A percentile compares a stretch with the other conserved stretches of the same genome.
Evolutionary conservation across 1,140 invertebrate species (phyloP).

Genomic region (Halyomorpha halys): DNA sequence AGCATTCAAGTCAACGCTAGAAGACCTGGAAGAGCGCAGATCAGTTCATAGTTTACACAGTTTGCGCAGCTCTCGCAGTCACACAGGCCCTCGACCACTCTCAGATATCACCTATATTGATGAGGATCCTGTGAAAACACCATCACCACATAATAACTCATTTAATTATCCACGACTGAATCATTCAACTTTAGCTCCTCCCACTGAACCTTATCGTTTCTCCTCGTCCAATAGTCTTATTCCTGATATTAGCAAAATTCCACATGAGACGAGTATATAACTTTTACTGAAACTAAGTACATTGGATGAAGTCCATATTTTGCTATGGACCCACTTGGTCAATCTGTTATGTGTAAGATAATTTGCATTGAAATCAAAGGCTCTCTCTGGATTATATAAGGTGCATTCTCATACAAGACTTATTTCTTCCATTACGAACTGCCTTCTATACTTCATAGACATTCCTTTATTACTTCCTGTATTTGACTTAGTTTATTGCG

Average conservation of each 20-base stretch:
- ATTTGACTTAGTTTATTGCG: slow-evolving; percentile 4
- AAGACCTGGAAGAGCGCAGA: slow-evolving; percentile 97
- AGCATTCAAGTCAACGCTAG: slow-evolving; percentile 98
- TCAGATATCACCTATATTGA: slow-evolving; percentile 88
- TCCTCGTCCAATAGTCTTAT: slow-evolving; percentile 33
- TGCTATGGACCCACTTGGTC: neutral
- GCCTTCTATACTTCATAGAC: slow-evolving; percentile 14
- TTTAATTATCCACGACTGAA: slow-evolving; percentile 20
- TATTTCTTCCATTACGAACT: slow-evolving; percentile 17
- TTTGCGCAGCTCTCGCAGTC: slow-evolving; percentile 84
- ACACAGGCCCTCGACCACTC: slow-evolving; percentile 63
- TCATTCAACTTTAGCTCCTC: slow-evolving; percentile 37
- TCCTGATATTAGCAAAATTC: slow-evolving; percentile 52
- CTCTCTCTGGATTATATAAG: slow-evolving; percentile 5
- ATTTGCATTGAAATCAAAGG: neutral
- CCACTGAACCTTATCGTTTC: slow-evolving; percentile 35
- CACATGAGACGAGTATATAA: slow-evolving; percentile 63
- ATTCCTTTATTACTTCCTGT: slow-evolving; percentile 10
- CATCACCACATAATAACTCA: slow-evolving; percentile 34
- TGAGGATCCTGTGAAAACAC: slow-evolving; percentile 62
- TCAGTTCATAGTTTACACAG: slow-evolving; percentile 95
- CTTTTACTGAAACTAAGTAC: neutral
- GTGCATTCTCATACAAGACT: slow-evolving; percentile 15
- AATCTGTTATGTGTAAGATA: slow-evolving; percentile 5
- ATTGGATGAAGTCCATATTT: neutral